Percentiles rank a stretch among this genome's conserved stretches.
These are phyloP conservation scores for Xiphydria camelus DNA, from an alignment of 2,888 invertebrate species.

Conservation along the genomic window DNA sequence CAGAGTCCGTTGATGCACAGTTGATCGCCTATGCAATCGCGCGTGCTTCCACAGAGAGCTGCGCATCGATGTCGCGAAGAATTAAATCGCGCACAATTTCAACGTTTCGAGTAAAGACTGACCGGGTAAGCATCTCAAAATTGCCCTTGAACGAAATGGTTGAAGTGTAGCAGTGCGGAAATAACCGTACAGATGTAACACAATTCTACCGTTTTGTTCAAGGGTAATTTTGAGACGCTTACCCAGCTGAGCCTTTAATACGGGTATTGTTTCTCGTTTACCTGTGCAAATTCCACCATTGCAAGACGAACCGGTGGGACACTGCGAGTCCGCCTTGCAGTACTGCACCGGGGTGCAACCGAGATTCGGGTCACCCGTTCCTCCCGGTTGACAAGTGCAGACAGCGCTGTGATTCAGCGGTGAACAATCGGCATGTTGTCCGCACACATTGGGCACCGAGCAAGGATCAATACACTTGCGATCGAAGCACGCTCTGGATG, in stretches of 20 bases:
- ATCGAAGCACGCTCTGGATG: constrained; percentile 75
- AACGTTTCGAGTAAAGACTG: too few species aligned
- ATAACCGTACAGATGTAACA: too few species aligned
- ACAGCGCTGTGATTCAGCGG: constrained; percentile 78
- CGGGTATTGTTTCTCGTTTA: constrained; percentile 45
- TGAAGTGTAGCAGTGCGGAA: too few species aligned
- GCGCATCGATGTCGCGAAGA: too few species aligned
- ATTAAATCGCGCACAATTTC: too few species aligned
- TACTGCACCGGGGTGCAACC: constrained; percentile 84
- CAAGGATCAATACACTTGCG: constrained; percentile 83
- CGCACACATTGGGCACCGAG: constrained; percentile 78
- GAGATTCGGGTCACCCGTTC: constrained; percentile 82
- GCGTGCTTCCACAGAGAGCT: constrained; percentile 76
- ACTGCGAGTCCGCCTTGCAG: constrained; percentile 79
- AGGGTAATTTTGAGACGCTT: too few species aligned
- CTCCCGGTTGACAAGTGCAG: constrained; percentile 83
- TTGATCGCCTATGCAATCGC: constrained; percentile 85
- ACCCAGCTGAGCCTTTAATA: background rate
- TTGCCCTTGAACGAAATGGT: too few species aligned
- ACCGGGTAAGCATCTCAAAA: too few species aligned
- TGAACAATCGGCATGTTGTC: constrained; percentile 76
- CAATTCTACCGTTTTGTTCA: constrained; percentile 9
- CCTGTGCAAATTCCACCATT: constrained; percentile 79
- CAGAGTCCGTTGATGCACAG: constrained; percentile 85
- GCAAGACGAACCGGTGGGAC: constrained; percentile 82